Base-by-base conservation (phyloP, 2,797 vertebrate species). In the Synaphobranchus kaupii region DNA sequence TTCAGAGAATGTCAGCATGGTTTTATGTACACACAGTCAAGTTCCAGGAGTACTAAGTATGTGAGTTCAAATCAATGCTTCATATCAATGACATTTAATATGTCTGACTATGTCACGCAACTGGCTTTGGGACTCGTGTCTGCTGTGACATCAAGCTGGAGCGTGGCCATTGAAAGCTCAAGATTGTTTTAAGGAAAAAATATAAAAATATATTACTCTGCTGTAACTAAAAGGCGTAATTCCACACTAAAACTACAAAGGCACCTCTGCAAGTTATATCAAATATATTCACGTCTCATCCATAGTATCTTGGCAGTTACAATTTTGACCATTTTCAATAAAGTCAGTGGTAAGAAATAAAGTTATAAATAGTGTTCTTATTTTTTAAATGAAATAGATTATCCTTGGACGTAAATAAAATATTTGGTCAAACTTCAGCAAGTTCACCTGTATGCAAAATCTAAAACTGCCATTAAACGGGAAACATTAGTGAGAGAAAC, bases 401-500 rank as follows among this genome's bases (percentile, higher is more conserved):
- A 31, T 71, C 68, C 28, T 9, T 71, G n/a, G 28, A 34, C 9
- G 15, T 20, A 44, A 78, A 78, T 44, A 34, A 39, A 34, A 76
- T 34, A 34, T 39, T 76, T 6, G 25, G 66, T 76, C 31, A 76
- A 76, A 34, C 10, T 17, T n/a, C n/a, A n/a, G 44, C 31, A 78
- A 78, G 4, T 0, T 82, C 25, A 50, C 13, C 47, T 7, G 7
- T 22, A 44, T 28, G 76, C 13, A 5, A 44, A 22, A 48, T 80
- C 76, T 80, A 52, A 52, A 82, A 83, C 52, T 31, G 6, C 25
- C 50, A 54, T 56, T 10, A 83, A 83, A 83, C 50, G 58, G 22
- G 25, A 81, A 81, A 50, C 44, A n/a, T 48, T 15, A 87, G 44
- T 31, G n/a, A 71, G 58, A 83, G 0, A 52, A 90, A 88, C 25